Evolutionary conservation across 2,888 invertebrate genomes (phyloP).

Genomic region (Thymelicus lineola): DNA sequence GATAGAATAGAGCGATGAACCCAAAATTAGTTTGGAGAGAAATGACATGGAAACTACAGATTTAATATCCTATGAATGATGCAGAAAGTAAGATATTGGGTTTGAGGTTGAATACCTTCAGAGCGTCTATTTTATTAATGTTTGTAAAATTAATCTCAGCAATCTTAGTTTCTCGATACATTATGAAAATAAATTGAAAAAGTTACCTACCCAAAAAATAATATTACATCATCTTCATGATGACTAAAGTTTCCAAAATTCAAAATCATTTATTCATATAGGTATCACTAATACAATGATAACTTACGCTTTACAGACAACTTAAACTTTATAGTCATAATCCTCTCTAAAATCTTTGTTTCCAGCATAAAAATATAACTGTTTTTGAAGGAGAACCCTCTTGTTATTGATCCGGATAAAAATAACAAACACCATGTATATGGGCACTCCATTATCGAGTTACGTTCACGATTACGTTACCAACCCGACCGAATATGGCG

Average conservation of each 20-base stretch:
- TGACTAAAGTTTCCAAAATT: too few species aligned
- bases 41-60: slow-evolving; percentile 31
- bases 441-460: slow-evolving; percentile 65
- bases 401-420: slow-evolving; percentile 71
- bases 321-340: background rate
- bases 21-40: slow-evolving; percentile 46
- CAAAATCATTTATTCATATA: too few species aligned
- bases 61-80: background rate
- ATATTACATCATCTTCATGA: too few species aligned
- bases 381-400: slow-evolving; percentile 45
- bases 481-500: slow-evolving; percentile 10
- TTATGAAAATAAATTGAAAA: too few species aligned
- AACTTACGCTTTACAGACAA: too few species aligned
- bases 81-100: background rate
- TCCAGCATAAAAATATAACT: slow-evolving; percentile 45
- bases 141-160: too few species aligned
- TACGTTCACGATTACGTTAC: slow-evolving; percentile 49
- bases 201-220: too few species aligned
- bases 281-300: too few species aligned
- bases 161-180: too few species aligned
- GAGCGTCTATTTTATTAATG: too few species aligned
- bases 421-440: slow-evolving; percentile 73
- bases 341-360: slow-evolving; percentile 31
- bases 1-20: slow-evolving; percentile 38
- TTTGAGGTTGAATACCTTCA: background rate